Percentiles rank a stretch among this genome's conserved stretches.
phyloP scores from a whole-genome alignment of 2,888 invertebrate genomes.

The Heliconius aoede region DNA sequence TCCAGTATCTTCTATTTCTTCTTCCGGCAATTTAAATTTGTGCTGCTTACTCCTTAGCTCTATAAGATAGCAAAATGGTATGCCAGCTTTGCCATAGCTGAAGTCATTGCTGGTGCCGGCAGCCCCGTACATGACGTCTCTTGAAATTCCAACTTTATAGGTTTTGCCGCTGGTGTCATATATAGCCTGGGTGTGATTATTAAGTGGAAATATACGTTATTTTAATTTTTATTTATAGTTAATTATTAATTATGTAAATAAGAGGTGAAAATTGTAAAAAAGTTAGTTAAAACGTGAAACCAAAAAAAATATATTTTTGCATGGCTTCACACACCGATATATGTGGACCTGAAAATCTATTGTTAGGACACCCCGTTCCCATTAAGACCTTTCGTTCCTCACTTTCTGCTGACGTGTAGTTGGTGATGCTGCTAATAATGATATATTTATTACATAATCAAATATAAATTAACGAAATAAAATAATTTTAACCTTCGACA shows the following conservation, averaged over 20 bases:
- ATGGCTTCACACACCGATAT: too few species aligned
- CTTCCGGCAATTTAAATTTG: slow-evolving; percentile 67
- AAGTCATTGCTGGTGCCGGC: slow-evolving; percentile 75
- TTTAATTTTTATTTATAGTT: not conserved
- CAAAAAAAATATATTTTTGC: not conserved
- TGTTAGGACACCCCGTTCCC: not conserved
- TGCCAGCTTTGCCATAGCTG: slow-evolving; percentile 67
- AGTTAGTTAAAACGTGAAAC: too few species aligned
- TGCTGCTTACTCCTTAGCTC: slow-evolving; percentile 72
- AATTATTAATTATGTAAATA: too few species aligned
- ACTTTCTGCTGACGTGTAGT: too few species aligned
- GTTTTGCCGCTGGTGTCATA: slow-evolving; percentile 66
- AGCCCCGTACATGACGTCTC: slow-evolving; percentile 74
- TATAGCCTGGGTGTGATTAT: slow-evolving; percentile 61
- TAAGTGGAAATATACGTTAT: not conserved
- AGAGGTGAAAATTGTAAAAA: too few species aligned
- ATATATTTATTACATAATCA: not conserved
- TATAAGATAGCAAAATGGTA: slow-evolving; percentile 74
- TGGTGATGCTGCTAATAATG: too few species aligned
- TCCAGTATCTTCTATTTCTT: slow-evolving; percentile 71
- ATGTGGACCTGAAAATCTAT: too few species aligned
- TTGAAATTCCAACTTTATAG: slow-evolving; percentile 75
- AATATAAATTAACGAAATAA: not conserved
- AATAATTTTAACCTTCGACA: slow-evolving; percentile 69
- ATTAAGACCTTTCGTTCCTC: too few species aligned